Evolutionary conservation across 1,140 invertebrate genomes (phyloP), one percentile per base, ranked within the genome.

Genomic region (Steinernema feltiae): DNA sequence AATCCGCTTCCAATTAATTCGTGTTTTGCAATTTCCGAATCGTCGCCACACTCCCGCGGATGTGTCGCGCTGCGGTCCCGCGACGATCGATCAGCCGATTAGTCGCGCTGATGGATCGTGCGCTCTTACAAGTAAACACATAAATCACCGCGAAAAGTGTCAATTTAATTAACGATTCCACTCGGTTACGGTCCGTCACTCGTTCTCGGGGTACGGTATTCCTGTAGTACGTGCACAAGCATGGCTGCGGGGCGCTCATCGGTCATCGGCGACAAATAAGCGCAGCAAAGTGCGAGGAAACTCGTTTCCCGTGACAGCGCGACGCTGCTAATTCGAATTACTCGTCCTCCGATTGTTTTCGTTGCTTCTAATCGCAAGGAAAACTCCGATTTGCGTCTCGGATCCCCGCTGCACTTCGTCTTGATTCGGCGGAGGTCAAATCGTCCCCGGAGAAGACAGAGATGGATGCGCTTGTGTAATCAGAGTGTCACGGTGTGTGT

Each of bases 11-110:
- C n/a, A n/a, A n/a, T n/a, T n/a, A n/a, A n/a, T n/a, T n/a, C n/a
- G n/a, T n/a, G n/a, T n/a, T n/a, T n/a, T n/a, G n/a, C n/a, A n/a
- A n/a, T n/a, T n/a, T n/a, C n/a, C n/a, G n/a, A n/a, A n/a, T n/a
- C n/a, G n/a, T n/a, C n/a, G 53, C 53, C 53, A 63, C 53, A 21
- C 53, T 63, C 24, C 24, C 24, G 7, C 53, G 53, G 7, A 3
- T 27, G 7, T 63, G 53, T 63, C 53, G 15, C 24, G 53, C 24
- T 21, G 7, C 53, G 53, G 53, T 63, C 53, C 53, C 53, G 53
- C 24, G 24, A 63, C 53, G 53, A 63, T 63, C 53, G 53, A 63
- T 63, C 53, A 63, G 53, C 53, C 53, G 53, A 63, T 63, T 21
- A 63, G 53, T 27, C 53, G 53, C 12, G 24, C 7, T 63, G 53